Base-by-base conservation (phyloP, 2,797 vertebrate genomes). In the Pseudochromis fuscus region DNA sequence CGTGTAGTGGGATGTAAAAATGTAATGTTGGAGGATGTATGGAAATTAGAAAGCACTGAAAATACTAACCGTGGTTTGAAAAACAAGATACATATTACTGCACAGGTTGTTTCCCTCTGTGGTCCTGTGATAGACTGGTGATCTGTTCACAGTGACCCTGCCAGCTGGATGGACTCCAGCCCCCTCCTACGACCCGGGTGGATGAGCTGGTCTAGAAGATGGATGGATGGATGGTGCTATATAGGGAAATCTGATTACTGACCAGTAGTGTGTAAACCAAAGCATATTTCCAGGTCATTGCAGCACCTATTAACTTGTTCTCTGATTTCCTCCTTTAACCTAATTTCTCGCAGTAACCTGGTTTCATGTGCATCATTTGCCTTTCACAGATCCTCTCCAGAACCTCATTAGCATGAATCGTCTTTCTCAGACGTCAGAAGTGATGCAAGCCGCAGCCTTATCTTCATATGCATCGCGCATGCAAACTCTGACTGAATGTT, bases 301-400 rank as follows among this genome's bases (percentile, higher is more conserved):
- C 42, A 56, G 44, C 19, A 16, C 35, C 16, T 13, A 8, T 50
- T 30, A 38, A 24, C 30, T 58, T 55, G 37, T 58, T 28, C 24
- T 23, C 18, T 28, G 40, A 55, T 67, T 53, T 67, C 71, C 40
- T 53, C 11, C 19, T 18, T 31, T 46, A 66, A 66, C 62, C 30
- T 30, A 11, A 55, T 60, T 55, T 53, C 33, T 48, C 5, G 13
- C 3, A 5, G 15, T 28, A 28, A 18, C 16, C 48, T 30, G 48
- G 48, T 28, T 50, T 50, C 25, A 7, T 55, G 11, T 49, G 56
- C 33, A 52, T 67, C 19, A 55, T 55, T 42, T 33, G 15, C 37
- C n/a, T 45, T 42, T 52, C 49, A 24, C 64, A 33, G 30, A 30
- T 30, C 23, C 27, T 28, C 53, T 52, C 28, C 38, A 51, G 45